Evolutionary conservation across 2,113 vertebrate species (phyloP).

Genomic region (Xiphias gladius): DNA sequence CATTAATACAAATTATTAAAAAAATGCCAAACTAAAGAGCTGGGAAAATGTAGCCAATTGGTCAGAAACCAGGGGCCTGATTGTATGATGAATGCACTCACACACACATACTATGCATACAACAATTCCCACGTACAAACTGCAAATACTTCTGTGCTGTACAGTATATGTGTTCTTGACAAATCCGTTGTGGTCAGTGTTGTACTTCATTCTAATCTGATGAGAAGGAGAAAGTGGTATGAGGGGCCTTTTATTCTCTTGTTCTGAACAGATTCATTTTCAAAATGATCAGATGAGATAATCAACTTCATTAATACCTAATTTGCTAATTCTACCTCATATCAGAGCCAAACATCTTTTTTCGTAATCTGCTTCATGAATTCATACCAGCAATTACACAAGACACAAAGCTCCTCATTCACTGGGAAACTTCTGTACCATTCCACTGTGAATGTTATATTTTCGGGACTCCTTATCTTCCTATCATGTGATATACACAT

Average conservation of each 20-base stretch:
- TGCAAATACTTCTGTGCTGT: no score
- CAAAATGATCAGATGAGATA: no score
- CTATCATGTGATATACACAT: not conserved
- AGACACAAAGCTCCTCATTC: constrained; percentile 5
- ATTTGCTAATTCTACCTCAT: not conserved
- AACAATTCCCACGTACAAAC: no score
- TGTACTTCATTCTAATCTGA: constrained; percentile 35
- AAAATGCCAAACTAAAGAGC: not conserved
- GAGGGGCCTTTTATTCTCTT: constrained; percentile 22
- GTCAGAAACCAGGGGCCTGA: not conserved
- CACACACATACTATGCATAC: no score
- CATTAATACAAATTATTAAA: not conserved
- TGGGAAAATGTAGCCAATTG: no score
- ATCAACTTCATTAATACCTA: not conserved
- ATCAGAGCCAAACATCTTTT: not conserved
- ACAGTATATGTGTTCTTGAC: no score
- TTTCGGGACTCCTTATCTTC: constrained; percentile 2
- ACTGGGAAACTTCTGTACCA: not conserved
- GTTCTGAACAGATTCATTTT: constrained; percentile 25
- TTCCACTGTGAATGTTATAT: not conserved
- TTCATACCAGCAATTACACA: not conserved
- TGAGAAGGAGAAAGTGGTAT: constrained; percentile 20
- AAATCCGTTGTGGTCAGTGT: not conserved
- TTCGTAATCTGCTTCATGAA: not conserved
- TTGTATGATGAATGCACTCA: no score